Percentiles rank a stretch among this genome's conserved stretches.
Conservation (phyloP, 1,140 invertebrate genomes). For the Drosophila mayri region DNA sequence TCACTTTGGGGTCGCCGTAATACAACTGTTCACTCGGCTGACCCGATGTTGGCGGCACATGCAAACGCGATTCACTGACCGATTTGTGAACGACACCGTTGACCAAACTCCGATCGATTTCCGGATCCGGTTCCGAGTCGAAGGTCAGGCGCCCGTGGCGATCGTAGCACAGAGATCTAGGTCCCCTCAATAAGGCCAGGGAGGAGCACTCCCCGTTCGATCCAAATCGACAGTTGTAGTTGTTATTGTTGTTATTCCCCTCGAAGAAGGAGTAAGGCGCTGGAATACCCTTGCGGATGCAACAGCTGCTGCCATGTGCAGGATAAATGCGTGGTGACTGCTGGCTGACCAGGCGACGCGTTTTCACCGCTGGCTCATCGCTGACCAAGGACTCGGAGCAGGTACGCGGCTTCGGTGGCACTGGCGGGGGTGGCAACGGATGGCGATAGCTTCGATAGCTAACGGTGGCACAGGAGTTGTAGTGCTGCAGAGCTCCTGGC, state of each 20-base stretch:
- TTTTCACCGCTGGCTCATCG: conserved; percentile 60
- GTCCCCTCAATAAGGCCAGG: conserved; percentile 11
- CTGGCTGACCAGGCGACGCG: conserved; percentile 47
- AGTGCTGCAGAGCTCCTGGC: conserved; percentile 36
- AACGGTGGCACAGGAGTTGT: conserved; percentile 51
- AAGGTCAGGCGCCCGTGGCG: conserved; percentile 66
- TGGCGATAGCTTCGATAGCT: conserved; percentile 44
- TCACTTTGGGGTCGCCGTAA: conserved; percentile 11
- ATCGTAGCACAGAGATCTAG: conserved; percentile 71
- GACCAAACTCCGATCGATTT: conserved; percentile 1
- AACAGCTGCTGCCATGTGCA: conserved; percentile 32
- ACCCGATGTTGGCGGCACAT: not conserved
- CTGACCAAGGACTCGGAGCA: conserved; percentile 21
- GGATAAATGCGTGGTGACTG: conserved; percentile 22
- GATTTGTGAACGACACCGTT: conserved; percentile 32
- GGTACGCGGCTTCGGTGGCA: conserved; percentile 65
- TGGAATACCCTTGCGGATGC: conserved; percentile 39
- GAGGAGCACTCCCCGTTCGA: conserved; percentile 24
- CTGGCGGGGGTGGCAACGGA: conserved; percentile 54
- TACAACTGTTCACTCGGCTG: conserved; percentile 4
- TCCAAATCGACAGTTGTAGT: conserved; percentile 65
- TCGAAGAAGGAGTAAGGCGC: conserved; percentile 38
- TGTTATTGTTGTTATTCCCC: conserved; percentile 50
- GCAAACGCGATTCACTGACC: conserved; percentile 49
- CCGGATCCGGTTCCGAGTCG: conserved; percentile 33